Evolutionary conservation across 2,888 invertebrate genomes (phyloP).

Genomic region (Trissonchulus latispiculum): DNA sequence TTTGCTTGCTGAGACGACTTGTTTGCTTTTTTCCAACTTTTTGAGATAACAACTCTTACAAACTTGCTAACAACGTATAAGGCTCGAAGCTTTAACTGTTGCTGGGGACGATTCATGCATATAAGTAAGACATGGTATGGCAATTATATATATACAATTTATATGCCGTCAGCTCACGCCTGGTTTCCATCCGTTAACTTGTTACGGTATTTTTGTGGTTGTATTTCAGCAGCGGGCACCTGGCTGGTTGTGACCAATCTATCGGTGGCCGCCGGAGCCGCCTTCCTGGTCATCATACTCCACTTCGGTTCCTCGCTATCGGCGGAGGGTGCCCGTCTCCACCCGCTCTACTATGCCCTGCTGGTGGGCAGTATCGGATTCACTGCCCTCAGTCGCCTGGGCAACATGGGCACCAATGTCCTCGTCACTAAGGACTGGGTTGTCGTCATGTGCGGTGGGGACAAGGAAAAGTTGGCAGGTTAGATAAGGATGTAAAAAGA

Average conservation of each 20-base stretch:
- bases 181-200: background rate
- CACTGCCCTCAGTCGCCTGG: conserved; percentile 42
- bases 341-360: background rate
- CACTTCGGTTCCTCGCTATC: too few relatives aligned
- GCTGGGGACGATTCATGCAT: too few relatives aligned
- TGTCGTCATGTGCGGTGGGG: conserved; percentile 46
- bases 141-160: too few relatives aligned
- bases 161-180: too few relatives aligned
- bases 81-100: too few relatives aligned
- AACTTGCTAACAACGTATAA: too few relatives aligned
- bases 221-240: conserved; percentile 45
- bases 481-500: background rate
- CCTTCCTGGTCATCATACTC: conserved; percentile 33
- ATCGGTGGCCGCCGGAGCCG: conserved; percentile 46
- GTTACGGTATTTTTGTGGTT: conserved; percentile 3
- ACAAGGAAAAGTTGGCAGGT: conserved; percentile 42
- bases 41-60: too few relatives aligned
- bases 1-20: too few relatives aligned
- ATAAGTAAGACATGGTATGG: too few relatives aligned
- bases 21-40: too few relatives aligned
- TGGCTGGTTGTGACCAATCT: conserved; percentile 48
- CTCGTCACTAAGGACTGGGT: conserved; percentile 50
- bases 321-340: too few relatives aligned
- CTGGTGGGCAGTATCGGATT: conserved; percentile 18
- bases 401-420: conserved; percentile 32